Base-by-base conservation (phyloP, 1,140 invertebrate genomes). In the Oreohelix idahoensis region DNA sequence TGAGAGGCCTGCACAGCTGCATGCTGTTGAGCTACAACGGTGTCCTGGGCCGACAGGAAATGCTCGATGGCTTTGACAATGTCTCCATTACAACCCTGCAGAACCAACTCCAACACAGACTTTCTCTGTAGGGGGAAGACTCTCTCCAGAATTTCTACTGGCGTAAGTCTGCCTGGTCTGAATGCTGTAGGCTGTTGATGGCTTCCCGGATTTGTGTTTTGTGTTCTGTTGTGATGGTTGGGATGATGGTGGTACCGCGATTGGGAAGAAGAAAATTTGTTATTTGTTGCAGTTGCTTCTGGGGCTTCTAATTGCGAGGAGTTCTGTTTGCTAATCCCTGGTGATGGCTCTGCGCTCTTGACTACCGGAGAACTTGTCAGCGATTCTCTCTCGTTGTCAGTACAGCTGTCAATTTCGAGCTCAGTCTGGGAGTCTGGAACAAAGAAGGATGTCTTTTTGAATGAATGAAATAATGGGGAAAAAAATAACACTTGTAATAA, bases 81-180 rank as follows among this genome's bases (percentile, higher is more conserved):
- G 89, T 97, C 96, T 58, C 97, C 95, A 83, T 96, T 96, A 90
- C 96, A 97, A 32, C 96, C 94, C 84, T 96, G 95, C 17, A 97
- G 92, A 20, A 97, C 96, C 79, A 98, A 91, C 88, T 98, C 97
- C 63, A 99, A 91, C 0, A 98, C 97, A 0, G 96, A 95, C 20
- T 96, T 94, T 53, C 94, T 92, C 90, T 98, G 98, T 70, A 96
- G 95, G 0, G 97, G 97, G 91, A 98, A 98, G 10, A 98, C 93
- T 71, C 96, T 95, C 8, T 95, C 94, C 49, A 98, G 92, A 92
- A 98, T 97, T 85, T 98, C 96, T 49, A 98, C 93, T 0, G 96
- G 95, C 5, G 94, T 94, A 49, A 95, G 94, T 36, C 92, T 89
- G 36, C 93, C 92, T 0, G 91, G 91, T 76, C 92, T 79, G 87